Conservation (phyloP, 2,797 vertebrate species). For the Girardinus metallicus region DNA sequence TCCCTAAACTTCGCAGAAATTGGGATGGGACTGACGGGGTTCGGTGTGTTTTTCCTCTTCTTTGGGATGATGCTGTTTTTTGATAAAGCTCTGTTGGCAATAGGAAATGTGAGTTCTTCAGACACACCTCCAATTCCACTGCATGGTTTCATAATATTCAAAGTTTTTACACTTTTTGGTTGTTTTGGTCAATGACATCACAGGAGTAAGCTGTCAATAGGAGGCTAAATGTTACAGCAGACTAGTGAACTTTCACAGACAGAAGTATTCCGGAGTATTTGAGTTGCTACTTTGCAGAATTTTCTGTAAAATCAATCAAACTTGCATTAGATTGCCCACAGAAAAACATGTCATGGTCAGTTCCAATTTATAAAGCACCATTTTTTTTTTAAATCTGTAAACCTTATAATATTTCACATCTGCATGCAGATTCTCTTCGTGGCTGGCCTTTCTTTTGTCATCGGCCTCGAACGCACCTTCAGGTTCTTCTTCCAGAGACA, state of each 20-base stretch:
- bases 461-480: constrained; percentile 95
- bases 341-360: not conserved
- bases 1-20: constrained; percentile 58
- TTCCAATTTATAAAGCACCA: not conserved
- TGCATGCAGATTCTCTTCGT: constrained; percentile 91
- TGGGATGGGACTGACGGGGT: constrained; percentile 77
- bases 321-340: not conserved
- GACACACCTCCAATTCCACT: not conserved
- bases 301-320: not conserved
- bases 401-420: not conserved
- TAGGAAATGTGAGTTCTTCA: constrained; percentile 64
- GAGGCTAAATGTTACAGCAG: not conserved
- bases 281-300: not conserved
- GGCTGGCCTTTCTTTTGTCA: constrained; percentile 93
- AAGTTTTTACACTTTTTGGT: not conserved
- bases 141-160: not conserved
- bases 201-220: not conserved
- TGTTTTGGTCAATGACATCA: not conserved
- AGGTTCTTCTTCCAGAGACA: constrained; percentile 98
- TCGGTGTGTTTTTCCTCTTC: constrained; percentile 73
- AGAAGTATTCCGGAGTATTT: not conserved
- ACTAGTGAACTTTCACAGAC: not conserved
- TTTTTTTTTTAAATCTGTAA: too few relatives aligned
- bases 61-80: constrained; percentile 79
- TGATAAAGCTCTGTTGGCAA: constrained; percentile 67